Evolutionary conservation across 92 coral and sea anemone genomes (phyloP).

Genomic region (Virgularia gustaviana): DNA sequence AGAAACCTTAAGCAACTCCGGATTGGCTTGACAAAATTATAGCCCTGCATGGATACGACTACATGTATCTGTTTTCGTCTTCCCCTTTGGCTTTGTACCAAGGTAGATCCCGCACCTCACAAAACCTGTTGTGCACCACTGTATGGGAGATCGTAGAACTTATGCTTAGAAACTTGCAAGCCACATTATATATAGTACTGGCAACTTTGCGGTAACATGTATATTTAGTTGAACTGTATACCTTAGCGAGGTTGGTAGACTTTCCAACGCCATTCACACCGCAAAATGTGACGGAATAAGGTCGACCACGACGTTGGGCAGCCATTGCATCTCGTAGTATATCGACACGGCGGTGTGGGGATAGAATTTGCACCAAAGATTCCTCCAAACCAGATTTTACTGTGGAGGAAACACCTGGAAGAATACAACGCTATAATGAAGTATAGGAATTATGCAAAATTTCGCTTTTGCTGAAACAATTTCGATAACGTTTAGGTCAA

Average conservation of each 20-base stretch:
- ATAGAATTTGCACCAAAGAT: conserved; percentile 86
- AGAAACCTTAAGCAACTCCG: not conserved
- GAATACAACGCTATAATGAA: not conserved
- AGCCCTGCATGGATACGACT: too few relatives aligned
- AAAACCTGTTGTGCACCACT: too few relatives aligned
- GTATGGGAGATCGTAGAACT: too few relatives aligned
- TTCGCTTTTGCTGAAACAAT: too few relatives aligned
- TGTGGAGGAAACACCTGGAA: conserved; percentile 80
- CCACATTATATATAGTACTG: too few relatives aligned
- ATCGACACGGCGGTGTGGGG: conserved; percentile 85
- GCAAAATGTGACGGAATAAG: conserved; percentile 85
- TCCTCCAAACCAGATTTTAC: conserved; percentile 92
- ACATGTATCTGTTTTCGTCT: too few relatives aligned
- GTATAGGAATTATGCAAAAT: not conserved
- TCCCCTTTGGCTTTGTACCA: too few relatives aligned
- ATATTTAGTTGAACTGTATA: conserved; percentile 19
- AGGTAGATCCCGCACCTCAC: too few relatives aligned
- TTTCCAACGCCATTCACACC: conserved; percentile 99
- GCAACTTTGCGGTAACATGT: too few relatives aligned
- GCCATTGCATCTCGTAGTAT: conserved; percentile 97
- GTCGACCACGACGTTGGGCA: conserved; percentile 69
- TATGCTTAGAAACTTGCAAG: too few relatives aligned
- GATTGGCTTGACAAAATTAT: too few relatives aligned
- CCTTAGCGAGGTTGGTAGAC: conserved; percentile 95
- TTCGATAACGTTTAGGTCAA: too few relatives aligned